phyloP scores from a whole-genome alignment of 2,888 invertebrate genomes.

The Tigriopus californicus region DNA sequence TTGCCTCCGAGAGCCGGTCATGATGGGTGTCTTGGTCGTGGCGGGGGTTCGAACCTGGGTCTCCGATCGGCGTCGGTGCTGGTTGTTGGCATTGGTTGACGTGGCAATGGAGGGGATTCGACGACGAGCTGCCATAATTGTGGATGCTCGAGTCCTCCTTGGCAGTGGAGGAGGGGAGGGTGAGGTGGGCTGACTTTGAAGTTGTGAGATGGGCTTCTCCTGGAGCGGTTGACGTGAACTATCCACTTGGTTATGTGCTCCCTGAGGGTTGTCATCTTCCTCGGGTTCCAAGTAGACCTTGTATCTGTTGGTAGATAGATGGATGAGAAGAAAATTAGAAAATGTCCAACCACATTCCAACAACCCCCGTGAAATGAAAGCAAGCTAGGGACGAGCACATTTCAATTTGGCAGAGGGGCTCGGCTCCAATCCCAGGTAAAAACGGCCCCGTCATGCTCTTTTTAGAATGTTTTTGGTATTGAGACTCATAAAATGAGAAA shows the following conservation, averaged over 20 bases:
- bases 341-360: not conserved
- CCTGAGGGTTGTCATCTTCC: not conserved
- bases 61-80: not conserved
- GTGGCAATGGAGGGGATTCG: not conserved
- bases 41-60: not conserved
- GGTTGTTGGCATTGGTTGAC: not conserved
- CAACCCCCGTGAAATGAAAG: not conserved
- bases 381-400: not conserved
- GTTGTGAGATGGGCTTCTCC: not conserved
- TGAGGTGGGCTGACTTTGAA: not conserved
- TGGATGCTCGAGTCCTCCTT: not conserved
- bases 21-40: not conserved
- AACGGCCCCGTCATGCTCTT: not conserved
- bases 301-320: slow-evolving; percentile 1
- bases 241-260: no score
- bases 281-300: slow-evolving; percentile 12
- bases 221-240: not conserved
- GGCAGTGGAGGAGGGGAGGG: not conserved
- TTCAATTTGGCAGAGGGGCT: not conserved
- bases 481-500: not conserved
- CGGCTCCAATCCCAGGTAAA: not conserved
- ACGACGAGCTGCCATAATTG: not conserved
- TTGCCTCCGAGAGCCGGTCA: not conserved
- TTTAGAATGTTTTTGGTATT: not conserved
- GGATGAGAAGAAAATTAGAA: not conserved